Conservation (phyloP, 2,888 invertebrate species). For the Polyommatus iphigenia region DNA sequence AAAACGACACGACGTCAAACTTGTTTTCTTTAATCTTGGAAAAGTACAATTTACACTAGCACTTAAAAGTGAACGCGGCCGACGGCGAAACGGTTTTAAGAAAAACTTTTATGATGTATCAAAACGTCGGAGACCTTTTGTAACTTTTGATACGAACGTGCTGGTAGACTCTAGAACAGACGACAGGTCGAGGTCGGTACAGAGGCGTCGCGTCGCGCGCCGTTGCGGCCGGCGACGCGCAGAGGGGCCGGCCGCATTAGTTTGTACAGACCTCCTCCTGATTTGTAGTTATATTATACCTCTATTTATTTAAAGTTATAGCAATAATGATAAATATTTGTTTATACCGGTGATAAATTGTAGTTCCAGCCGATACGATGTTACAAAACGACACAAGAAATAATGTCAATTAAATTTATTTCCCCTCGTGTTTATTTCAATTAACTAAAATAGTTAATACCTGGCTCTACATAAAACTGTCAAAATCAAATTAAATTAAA, state of each 20-base stretch:
- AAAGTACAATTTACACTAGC: conserved; percentile 58
- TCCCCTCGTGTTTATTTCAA: conserved; percentile 64
- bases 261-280: conserved; percentile 75
- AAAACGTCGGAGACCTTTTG: conserved; percentile 73
- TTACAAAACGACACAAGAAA: conserved; percentile 40
- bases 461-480: conserved; percentile 67
- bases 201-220: conserved; percentile 55
- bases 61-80: conserved; percentile 67
- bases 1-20: conserved; percentile 61
- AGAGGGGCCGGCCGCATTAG: conserved; percentile 65
- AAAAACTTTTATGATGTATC: conserved; percentile 69
- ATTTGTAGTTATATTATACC: conserved; percentile 74
- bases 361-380: conserved; percentile 48
- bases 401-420: conserved; percentile 51
- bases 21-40: conserved; percentile 74
- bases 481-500: conserved; percentile 76
- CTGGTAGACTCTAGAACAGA: conserved; percentile 65
- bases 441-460: conserved; percentile 56
- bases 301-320: conserved; percentile 78
- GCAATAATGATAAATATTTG: conserved; percentile 62
- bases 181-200: conserved; percentile 72
- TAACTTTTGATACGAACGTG: conserved; percentile 79
- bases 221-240: conserved; percentile 60
- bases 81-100: conserved; percentile 67
- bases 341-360: conserved; percentile 53